Percentiles rank a stretch among this genome's conserved stretches.
Conservation (phyloP, 2,113 vertebrate species). For the Coracopsis vasa region DNA sequence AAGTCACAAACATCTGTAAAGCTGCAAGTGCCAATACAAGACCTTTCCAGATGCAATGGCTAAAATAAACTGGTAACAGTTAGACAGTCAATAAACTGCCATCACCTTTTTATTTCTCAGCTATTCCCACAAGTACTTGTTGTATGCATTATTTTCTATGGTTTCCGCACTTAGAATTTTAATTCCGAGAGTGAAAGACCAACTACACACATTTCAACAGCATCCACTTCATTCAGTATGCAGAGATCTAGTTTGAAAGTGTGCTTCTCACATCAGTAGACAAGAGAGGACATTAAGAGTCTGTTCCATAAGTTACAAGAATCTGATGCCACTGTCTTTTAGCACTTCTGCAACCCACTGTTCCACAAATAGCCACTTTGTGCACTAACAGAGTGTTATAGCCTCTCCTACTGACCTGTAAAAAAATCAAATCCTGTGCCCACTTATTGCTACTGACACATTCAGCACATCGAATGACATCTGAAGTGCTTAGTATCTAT, state of each 20-base stretch:
- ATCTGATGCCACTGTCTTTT: background rate
- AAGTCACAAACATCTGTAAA: background rate
- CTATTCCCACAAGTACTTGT: background rate
- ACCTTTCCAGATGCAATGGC: background rate
- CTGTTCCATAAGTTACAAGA: background rate
- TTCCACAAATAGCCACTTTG: background rate
- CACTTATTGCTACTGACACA: background rate
- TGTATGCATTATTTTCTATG: background rate
- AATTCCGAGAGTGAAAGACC: background rate
- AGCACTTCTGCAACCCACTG: background rate
- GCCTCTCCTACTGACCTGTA: background rate
- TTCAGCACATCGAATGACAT: background rate
- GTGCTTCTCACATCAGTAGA: background rate
- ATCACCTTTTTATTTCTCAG: background rate
- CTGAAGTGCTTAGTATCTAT: background rate
- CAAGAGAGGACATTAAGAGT: background rate
- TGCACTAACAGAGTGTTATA: background rate
- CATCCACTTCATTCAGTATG: background rate
- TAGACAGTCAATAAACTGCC: background rate
- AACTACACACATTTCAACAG: background rate
- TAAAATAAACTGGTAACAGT: background rate
- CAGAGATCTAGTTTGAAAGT: background rate
- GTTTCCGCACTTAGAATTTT: background rate
- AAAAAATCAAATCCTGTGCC: background rate
- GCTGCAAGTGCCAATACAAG: background rate